Percentiles rank a stretch among this genome's conserved stretches.
phyloP scores from a whole-genome alignment of 2,797 vertebrate species.

The Mionectes olivaceus region DNA sequence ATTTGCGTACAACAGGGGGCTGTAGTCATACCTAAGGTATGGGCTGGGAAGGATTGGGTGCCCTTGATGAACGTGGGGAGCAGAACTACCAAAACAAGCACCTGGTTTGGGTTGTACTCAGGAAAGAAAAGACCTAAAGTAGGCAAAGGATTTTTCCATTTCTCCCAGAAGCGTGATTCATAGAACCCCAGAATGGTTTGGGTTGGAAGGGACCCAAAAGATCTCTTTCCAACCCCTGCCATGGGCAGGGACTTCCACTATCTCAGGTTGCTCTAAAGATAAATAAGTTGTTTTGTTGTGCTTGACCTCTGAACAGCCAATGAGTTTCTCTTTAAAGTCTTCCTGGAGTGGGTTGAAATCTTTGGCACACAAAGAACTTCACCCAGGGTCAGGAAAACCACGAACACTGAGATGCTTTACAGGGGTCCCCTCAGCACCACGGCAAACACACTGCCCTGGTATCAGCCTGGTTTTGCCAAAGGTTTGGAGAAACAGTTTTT shows the following conservation, averaged over 20 bases:
- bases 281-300: not conserved
- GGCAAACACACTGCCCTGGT: not conserved
- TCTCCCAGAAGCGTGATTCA: not conserved
- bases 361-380: not conserved
- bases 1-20: not conserved
- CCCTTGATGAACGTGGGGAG: not conserved
- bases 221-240: not conserved
- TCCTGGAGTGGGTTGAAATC: not conserved
- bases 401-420: not conserved
- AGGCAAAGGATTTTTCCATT: not conserved
- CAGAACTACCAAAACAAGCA: not conserved
- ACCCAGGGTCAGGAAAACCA: not conserved
- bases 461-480: not conserved
- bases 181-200: not conserved
- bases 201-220: not conserved
- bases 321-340: not conserved
- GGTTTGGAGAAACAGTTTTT: not conserved
- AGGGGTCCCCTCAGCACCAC: not conserved
- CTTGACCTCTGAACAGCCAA: not conserved
- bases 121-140: not conserved
- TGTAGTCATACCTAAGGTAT: accelerated
- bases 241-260: not conserved
- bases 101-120: accelerated
- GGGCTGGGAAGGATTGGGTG: not conserved
- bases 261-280: not conserved